These are phyloP conservation scores for Talpa occidentalis DNA, from an alignment of 2,113 vertebrate species.

Conservation along the genomic window DNA sequence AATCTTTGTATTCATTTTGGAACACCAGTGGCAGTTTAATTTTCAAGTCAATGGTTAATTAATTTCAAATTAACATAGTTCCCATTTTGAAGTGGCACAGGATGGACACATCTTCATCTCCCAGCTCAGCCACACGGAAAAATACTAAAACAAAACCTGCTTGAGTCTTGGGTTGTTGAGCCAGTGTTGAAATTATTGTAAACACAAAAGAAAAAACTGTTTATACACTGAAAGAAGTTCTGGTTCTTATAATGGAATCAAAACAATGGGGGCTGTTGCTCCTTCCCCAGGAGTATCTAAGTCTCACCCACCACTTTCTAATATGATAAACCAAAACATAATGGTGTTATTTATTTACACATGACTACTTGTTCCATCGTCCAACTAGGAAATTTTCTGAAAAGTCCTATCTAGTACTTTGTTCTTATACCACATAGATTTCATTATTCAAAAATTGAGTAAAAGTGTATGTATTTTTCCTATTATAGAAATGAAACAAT, in stretches of 20 bases:
- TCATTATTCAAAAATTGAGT: not conserved
- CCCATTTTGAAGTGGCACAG: slow-evolving; percentile 43
- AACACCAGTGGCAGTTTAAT: slow-evolving; percentile 69
- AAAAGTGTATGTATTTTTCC: not conserved
- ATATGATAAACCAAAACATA: not conserved
- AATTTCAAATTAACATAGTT: slow-evolving; percentile 25
- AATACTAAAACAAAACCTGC: not conserved
- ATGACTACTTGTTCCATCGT: not conserved
- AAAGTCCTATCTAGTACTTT: too few relatives aligned
- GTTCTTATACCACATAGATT: not conserved
- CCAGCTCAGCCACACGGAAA: not conserved
- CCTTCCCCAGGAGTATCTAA: not conserved
- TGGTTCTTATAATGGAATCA: not conserved
- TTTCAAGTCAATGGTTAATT: not conserved
- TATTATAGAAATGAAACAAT: not conserved
- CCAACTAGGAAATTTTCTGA: not conserved
- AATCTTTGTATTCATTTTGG: slow-evolving; percentile 70
- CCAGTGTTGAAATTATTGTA: not conserved
- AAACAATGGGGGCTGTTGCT: not conserved
- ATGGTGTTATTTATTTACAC: not conserved
- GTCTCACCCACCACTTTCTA: not conserved
- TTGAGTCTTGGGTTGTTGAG: not conserved
- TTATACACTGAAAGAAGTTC: not conserved
- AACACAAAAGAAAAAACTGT: not conserved
- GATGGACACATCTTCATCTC: not conserved